phyloP scores from a whole-genome alignment of 2,888 invertebrate genomes.

The Cephus spinipes region DNA sequence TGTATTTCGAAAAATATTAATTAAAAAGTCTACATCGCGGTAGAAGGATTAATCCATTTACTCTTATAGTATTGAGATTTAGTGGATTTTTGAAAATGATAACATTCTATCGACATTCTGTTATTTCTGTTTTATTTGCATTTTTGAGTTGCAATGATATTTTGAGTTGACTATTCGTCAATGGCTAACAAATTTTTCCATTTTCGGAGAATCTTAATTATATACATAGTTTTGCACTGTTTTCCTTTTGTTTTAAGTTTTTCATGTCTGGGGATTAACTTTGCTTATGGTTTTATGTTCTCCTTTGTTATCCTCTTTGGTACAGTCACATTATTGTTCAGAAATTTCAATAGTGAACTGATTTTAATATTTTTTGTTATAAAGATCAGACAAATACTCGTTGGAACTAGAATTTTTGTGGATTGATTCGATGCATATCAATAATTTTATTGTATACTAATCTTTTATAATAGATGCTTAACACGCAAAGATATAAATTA shows the following conservation, averaged over 20 bases:
- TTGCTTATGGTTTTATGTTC: neutral
- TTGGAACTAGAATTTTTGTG: neutral
- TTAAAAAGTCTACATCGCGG: neutral
- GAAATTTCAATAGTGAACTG: neutral
- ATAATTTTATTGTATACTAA: too few relatives aligned
- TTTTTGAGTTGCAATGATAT: neutral
- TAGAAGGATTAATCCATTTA: neutral
- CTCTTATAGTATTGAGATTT: slow-evolving; percentile 18
- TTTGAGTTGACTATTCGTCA: neutral
- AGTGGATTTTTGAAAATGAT: neutral
- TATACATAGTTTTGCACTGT: neutral
- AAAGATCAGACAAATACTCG: neutral
- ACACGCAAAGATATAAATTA: too few relatives aligned
- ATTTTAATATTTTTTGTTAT: neutral
- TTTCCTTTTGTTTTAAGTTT: neutral
- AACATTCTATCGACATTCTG: neutral
- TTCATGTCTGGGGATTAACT: neutral
- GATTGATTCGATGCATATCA: too few relatives aligned
- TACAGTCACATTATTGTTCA: neutral
- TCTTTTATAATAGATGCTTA: too few relatives aligned
- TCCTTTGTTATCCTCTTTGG: neutral
- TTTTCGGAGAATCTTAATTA: neutral
- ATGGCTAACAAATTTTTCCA: neutral
- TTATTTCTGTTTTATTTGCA: neutral
- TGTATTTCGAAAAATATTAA: neutral